These are phyloP conservation scores for Sapajus apella DNA, from an alignment of 2,113 vertebrate species.

Conservation along the genomic window DNA sequence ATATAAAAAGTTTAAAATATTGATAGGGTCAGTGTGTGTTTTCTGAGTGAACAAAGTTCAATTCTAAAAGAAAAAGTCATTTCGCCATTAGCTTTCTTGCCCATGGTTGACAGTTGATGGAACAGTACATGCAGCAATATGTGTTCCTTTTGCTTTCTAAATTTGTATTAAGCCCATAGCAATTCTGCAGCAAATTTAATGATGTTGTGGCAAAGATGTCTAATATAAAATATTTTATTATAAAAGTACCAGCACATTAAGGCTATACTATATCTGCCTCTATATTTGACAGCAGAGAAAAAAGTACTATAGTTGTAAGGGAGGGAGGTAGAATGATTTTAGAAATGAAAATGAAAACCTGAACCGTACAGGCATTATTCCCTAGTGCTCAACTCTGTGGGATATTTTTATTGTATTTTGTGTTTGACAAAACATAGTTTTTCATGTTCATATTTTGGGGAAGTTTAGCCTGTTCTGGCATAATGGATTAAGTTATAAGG, in stretches of 20 bases:
- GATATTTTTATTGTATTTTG: slow-evolving; percentile 68
- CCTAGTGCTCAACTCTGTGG: slow-evolving; percentile 43
- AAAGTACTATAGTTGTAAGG: slow-evolving; percentile 33
- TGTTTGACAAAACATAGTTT: slow-evolving; percentile 66
- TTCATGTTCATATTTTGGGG: slow-evolving; percentile 66
- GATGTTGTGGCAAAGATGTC: slow-evolving; percentile 73
- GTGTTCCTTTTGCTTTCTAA: slow-evolving; percentile 75
- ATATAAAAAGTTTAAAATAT: slow-evolving; percentile 43
- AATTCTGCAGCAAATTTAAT: slow-evolving; percentile 75
- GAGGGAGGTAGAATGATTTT: slow-evolving; percentile 56
- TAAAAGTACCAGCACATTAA: slow-evolving; percentile 65
- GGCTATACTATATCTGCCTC: slow-evolving; percentile 70
- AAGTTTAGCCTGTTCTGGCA: slow-evolving; percentile 45
- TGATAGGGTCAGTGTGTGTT: slow-evolving; percentile 56
- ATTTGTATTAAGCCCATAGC: slow-evolving; percentile 76
- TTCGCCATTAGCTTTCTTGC: slow-evolving; percentile 63
- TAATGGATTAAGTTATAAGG: slow-evolving; percentile 66
- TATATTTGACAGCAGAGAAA: slow-evolving; percentile 73
- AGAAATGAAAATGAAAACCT: slow-evolving; percentile 67
- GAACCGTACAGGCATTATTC: slow-evolving; percentile 64
- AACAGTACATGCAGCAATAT: slow-evolving; percentile 64
- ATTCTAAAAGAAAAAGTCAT: slow-evolving; percentile 53
- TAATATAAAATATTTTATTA: slow-evolving; percentile 78
- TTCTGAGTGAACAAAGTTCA: slow-evolving; percentile 65
- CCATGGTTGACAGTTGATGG: slow-evolving; percentile 60